These are phyloP conservation scores for Brassicogethes aeneus DNA, from an alignment of 2,888 invertebrate genomes.

Conservation along the genomic window DNA sequence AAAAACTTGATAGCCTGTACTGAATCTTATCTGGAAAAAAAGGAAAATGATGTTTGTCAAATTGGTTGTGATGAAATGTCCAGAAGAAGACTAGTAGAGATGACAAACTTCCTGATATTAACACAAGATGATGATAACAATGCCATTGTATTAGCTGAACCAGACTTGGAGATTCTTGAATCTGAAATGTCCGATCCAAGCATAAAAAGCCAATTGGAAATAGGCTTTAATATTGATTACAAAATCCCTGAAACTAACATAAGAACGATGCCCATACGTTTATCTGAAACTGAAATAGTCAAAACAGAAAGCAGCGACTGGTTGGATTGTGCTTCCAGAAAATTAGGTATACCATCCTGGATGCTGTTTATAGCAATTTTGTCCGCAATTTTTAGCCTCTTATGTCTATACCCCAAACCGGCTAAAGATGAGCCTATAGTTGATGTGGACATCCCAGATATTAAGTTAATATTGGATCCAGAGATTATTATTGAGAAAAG, in stretches of 20 bases:
- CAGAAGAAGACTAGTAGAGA: constrained; percentile 23
- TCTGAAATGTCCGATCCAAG: constrained; percentile 34
- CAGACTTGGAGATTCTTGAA: constrained; percentile 30
- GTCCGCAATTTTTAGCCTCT: constrained; percentile 40
- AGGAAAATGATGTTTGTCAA: constrained; percentile 23
- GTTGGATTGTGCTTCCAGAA: constrained; percentile 39
- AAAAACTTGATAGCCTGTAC: constrained; percentile 22
- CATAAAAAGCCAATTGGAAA: constrained; percentile 31
- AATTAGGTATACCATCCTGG: constrained; percentile 44
- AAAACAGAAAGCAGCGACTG: constrained; percentile 26
- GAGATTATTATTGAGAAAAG: constrained; percentile 15
- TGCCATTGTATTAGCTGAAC: constrained; percentile 24
- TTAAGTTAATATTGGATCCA: constrained; percentile 17
- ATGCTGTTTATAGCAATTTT: constrained; percentile 39
- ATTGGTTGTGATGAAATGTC: constrained; percentile 29
- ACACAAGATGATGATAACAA: constrained; percentile 17
- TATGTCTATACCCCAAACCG: constrained; percentile 38
- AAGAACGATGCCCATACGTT: constrained; percentile 34
- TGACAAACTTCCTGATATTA: constrained; percentile 16
- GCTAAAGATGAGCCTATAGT: constrained; percentile 16
- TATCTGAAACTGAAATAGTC: constrained; percentile 9
- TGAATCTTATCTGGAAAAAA: constrained; percentile 23
- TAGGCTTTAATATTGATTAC: constrained; percentile 31
- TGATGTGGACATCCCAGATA: constrained; percentile 17
- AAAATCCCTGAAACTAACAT: constrained; percentile 37